Percentiles rank a stretch among this genome's conserved stretches.
Conservation (phyloP, 2,888 invertebrate species). For the Tinea semifulvella region DNA sequence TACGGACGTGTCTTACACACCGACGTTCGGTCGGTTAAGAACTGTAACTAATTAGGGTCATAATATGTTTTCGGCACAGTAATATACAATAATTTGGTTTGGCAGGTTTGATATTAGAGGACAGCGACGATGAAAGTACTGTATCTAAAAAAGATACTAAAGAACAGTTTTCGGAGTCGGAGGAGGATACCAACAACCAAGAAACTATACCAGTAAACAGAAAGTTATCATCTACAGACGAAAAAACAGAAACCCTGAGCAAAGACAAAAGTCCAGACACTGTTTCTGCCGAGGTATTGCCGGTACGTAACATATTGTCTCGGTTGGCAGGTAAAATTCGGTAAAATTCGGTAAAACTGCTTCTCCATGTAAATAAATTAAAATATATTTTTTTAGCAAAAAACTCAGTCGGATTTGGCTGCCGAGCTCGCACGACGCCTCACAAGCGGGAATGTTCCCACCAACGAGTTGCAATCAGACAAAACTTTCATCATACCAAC, state of each 20-base stretch:
- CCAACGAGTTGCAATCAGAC: conserved; percentile 28
- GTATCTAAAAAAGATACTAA: conserved; percentile 23
- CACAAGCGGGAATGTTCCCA: conserved; percentile 31
- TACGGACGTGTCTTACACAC: too few species aligned
- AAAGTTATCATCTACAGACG: too few species aligned
- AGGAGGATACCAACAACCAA: conserved; percentile 17
- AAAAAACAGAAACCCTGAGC: too few species aligned
- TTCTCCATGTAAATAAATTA: too few species aligned
- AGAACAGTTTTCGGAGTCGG: conserved; percentile 41
- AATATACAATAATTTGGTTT: background rate
- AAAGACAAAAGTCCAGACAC: too few species aligned
- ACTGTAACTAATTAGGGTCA: too few species aligned
- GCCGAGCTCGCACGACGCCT: conserved; percentile 69
- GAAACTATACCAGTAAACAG: background rate
- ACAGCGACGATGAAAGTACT: conserved; percentile 40
- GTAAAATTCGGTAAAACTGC: too few species aligned
- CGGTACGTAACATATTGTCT: too few species aligned
- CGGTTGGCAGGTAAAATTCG: too few species aligned
- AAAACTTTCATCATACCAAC: conserved; percentile 6
- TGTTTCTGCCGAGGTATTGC: too few species aligned
- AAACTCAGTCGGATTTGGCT: conserved; percentile 59
- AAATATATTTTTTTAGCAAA: conserved; percentile 47
- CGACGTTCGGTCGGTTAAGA: too few species aligned
- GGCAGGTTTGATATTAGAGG: conserved; percentile 37
- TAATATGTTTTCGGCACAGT: background rate